phyloP scores from a whole-genome alignment of 1,140 invertebrate genomes.

The Nebria ingens region DNA sequence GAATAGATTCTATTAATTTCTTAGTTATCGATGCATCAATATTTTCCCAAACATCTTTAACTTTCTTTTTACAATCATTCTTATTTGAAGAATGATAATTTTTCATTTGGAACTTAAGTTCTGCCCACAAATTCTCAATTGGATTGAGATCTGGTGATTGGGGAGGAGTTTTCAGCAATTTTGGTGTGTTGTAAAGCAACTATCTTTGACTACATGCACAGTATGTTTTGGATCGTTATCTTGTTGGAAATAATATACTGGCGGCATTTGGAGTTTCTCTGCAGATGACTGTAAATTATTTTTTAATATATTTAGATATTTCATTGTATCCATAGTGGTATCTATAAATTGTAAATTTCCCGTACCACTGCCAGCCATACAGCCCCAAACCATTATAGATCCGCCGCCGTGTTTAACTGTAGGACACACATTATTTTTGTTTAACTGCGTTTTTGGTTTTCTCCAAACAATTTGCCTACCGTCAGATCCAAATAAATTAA shows the following conservation, averaged over 20 bases:
- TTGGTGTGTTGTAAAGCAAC: constrained; percentile 15
- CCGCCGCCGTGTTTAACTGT: no score
- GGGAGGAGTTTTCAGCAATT: constrained; percentile 12
- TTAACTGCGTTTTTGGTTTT: constrained; percentile 12
- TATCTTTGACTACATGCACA: constrained; percentile 19
- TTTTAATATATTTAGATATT: constrained; percentile 19
- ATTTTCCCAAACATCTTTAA: constrained; percentile 15
- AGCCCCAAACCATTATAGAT: constrained; percentile 33
- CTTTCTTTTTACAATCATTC: constrained; percentile 6
- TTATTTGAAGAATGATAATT: constrained; percentile 10
- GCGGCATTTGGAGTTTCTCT: constrained; percentile 20
- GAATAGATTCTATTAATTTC: constrained; percentile 19
- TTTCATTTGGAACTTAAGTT: constrained; percentile 16
- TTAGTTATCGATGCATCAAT: constrained; percentile 11
- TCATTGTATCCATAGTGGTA: constrained; percentile 26
- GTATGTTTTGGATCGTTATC: constrained; percentile 28
- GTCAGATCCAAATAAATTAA: constrained; percentile 19
- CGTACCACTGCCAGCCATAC: constrained; percentile 25
- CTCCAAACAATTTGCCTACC: constrained; percentile 15
- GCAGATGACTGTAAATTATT: constrained; percentile 19
- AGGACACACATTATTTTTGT: constrained; percentile 11
- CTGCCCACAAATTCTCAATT: constrained; percentile 24
- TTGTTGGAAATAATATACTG: constrained; percentile 13
- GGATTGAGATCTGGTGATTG: constrained; percentile 19
- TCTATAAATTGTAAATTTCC: constrained; percentile 27